Conservation (phyloP, 2,113 vertebrate genomes). For the mouse (Mus musculus) region GRCm39 chr13:70602001-70602500, state of each 20-base stretch:
- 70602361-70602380: neutral
- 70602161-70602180: accelerated
- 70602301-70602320: accelerated
- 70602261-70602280: accelerated
- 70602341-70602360: neutral
- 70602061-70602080: accelerated
- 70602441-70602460: accelerated
- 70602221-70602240: accelerated
- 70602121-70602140: neutral
- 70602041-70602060: accelerated
- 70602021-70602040: too few relatives aligned
- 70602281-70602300: accelerated
- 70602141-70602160: accelerated
- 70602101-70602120: neutral
- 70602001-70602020: neutral
- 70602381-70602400: neutral
- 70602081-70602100: too few relatives aligned
- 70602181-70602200: too few relatives aligned
- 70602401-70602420: neutral
- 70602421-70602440: accelerated
- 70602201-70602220: neutral
- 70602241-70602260: accelerated
- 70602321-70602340: too few relatives aligned
- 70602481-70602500: accelerated
- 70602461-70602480: accelerated